phyloP scores from a whole-genome alignment of 2,113 vertebrate genomes.

The Bombycilla garrulus region DNA sequence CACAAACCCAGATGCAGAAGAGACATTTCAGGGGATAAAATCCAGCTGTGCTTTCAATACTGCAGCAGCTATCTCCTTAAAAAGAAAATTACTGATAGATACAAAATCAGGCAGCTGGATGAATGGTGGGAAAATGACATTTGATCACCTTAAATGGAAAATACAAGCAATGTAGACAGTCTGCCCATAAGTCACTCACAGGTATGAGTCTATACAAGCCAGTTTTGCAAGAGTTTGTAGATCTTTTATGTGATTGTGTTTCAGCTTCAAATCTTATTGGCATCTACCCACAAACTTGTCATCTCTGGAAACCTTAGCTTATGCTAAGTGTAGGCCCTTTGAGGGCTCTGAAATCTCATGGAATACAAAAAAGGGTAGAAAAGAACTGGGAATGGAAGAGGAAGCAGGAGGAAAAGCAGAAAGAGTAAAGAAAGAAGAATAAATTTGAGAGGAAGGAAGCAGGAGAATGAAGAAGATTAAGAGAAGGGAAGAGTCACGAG shows the following conservation, averaged over 20 bases:
- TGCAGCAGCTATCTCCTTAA: background rate
- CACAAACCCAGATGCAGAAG: background rate
- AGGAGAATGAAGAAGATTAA: background rate
- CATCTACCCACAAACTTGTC: conserved; percentile 32
- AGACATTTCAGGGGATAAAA: background rate
- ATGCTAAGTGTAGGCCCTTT: background rate
- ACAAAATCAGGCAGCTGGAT: background rate
- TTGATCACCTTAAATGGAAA: conserved; percentile 49
- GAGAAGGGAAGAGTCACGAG: background rate
- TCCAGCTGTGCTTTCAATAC: background rate
- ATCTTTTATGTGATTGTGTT: conserved; percentile 2
- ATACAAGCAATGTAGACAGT: background rate
- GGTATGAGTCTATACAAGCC: conserved; percentile 47
- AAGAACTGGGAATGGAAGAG: background rate
- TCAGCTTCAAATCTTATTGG: conserved; percentile 4
- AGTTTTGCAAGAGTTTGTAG: conserved; percentile 41
- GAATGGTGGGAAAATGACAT: background rate
- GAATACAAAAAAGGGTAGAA: background rate
- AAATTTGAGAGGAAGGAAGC: background rate
- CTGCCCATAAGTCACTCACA: background rate
- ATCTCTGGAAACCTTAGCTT: conserved; percentile 24
- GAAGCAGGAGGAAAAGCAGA: background rate
- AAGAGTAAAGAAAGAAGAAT: background rate
- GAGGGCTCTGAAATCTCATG: background rate
- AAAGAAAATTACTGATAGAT: background rate